Evolutionary conservation across 2,113 vertebrate genomes (phyloP), one percentile per base, ranked within the genome.

Genomic region (Centropus unirufus): DNA sequence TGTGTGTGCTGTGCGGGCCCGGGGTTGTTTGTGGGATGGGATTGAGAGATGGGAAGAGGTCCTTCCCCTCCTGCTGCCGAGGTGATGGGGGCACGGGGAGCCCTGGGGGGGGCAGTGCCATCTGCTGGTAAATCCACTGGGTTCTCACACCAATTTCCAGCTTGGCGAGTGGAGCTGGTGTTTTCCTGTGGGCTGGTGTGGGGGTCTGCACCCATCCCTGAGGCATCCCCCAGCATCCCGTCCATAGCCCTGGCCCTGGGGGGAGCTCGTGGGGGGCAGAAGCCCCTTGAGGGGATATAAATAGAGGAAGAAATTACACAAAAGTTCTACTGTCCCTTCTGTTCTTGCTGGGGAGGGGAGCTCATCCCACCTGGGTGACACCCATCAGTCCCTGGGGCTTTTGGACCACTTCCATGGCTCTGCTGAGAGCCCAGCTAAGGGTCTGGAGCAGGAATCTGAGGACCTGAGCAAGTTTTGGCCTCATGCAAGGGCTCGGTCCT

Each of bases 281-380:
- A 73, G 26, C 14, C 57, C 36, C 34, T 55, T 24, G 27, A 40
- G 24, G 40, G 27, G 29, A 27, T 1, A 57, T 36, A 52, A 89
- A 57, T 1, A 34, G 63, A 39, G 59, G 32, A 49, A 57, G 17
- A 72, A 44, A 49, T 7, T 8, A 44, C 74, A 44, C 12, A 27
- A n/a, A 87, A 74, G 22, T 14, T 47, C 27, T n/a, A 1, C 54
- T 0, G 1, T 2, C 47, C 29, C 40, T 72, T 62, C 29, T 7
- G 1, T n/a, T 26, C 59, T 23, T 11, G 30, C 70, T 67, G 64
- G 12, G 39, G 29, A 47, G 32, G 21, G 69, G 30, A 34, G 3
- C 12, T 0, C 2, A 1, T 20, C 64, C 69, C 3, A 0, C 26
- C 22, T 8, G 14, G 32, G 32, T 0, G 3, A 57, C 27, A 61